Percentiles rank a stretch among this genome's conserved stretches.
These are phyloP conservation scores for Blastobasis lacticolella DNA, from an alignment of 2,888 invertebrate species.

Conservation along the genomic window DNA sequence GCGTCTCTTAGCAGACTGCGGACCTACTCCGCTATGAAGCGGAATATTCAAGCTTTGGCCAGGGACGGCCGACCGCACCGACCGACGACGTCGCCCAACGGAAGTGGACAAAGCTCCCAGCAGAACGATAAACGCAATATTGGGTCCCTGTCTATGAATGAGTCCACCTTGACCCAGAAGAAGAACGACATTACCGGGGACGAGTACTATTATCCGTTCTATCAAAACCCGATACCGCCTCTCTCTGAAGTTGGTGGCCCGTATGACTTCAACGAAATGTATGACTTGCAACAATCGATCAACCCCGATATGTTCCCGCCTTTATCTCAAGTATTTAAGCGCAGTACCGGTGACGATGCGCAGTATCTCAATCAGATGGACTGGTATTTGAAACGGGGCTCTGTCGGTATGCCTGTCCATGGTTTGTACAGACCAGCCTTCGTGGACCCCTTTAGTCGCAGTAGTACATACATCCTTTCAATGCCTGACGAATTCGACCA, in stretches of 20 bases:
- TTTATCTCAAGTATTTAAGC: constrained; percentile 53
- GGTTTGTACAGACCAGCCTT: constrained; percentile 56
- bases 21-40: constrained; percentile 75
- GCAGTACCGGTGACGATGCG: constrained; percentile 32
- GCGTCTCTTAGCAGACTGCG: constrained; percentile 80
- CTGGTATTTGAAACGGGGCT: constrained; percentile 66
- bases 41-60: constrained; percentile 78
- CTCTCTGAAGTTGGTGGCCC: constrained; percentile 58
- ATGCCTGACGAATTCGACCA: constrained; percentile 62
- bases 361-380: constrained; percentile 34
- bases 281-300: constrained; percentile 57
- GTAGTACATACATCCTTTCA: constrained; percentile 54
- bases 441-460: constrained; percentile 41
- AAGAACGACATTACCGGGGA: constrained; percentile 51
- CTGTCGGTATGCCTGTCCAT: constrained; percentile 62
- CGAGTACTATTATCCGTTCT: constrained; percentile 62
- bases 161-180: constrained; percentile 57
- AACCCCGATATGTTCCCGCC: constrained; percentile 63
- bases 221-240: constrained; percentile 58
- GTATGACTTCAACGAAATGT: constrained; percentile 54
- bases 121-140: constrained; percentile 76
- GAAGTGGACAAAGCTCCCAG: constrained; percentile 46
- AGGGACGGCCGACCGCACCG: constrained; percentile 67
- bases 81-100: constrained; percentile 47
- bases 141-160: constrained; percentile 76